Base-by-base conservation (phyloP, 2,113 vertebrate genomes). In the Cathartes aura region DNA sequence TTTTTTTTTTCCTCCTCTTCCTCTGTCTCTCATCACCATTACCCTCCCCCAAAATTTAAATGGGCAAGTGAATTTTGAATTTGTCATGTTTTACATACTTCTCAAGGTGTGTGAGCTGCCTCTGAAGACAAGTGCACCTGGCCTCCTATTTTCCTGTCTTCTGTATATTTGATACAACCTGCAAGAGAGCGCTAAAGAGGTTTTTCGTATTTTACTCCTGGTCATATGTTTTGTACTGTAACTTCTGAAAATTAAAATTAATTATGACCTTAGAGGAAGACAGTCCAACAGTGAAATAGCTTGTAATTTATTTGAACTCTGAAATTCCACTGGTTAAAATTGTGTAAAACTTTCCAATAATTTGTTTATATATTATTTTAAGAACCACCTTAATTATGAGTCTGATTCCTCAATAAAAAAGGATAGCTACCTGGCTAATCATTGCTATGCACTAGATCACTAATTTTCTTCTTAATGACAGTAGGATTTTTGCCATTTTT, bases 281-380 rank as follows among this genome's bases (percentile, higher is more conserved):
- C 32, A 52, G 45, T 42, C 73, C 76, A 84, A 30, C 32, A 76
- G 87, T 59, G 76, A 78, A 96, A 74, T 78, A 63, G 60, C 60
- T 85, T 88, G 78, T 92, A 85, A 85, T 78, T 87, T 70, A 84
- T 55, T 94, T 89, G 73, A 94, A 91, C 43, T 93, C 89, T 72
- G 60, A 79, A 91, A 92, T 79, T 83, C 29, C 45, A 70, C 56
- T 9, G 5, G 38, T 58, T 91, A 67, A 91, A 91, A 84, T 24
- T 55, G 86, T 83, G 68, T 89, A 85, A 96, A 93, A 87, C 52
- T 85, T 91, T 55, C 78, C 74, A 82, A 15, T 79, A 75, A 90
- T 67, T 87, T 87, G 60, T 82, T 96, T 96, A 79, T 85, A 4
- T 62, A 70, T 76, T 76, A 92, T 89, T 86, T 93, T 55, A 87